phyloP scores from a whole-genome alignment of 2,113 vertebrate species.

The Taxidea taxus region DNA sequence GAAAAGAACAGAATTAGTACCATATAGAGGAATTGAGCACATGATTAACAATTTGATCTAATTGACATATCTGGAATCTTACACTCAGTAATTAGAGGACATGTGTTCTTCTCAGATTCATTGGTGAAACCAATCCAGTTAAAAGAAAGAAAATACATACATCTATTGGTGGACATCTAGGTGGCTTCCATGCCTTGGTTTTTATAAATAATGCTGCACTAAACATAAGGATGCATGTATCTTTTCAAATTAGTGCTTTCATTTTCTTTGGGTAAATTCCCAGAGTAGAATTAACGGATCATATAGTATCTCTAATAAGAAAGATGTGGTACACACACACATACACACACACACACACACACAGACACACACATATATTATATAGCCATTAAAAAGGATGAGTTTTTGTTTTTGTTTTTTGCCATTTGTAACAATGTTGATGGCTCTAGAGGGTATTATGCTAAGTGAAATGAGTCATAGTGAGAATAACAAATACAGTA shows the following conservation, averaged over 20 bases:
- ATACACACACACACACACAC: not conserved
- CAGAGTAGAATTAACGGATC: not conserved
- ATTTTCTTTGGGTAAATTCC: not conserved
- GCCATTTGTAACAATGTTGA: not conserved
- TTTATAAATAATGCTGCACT: not conserved
- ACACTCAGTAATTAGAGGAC: not conserved
- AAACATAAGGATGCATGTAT: not conserved
- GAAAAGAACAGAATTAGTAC: not conserved
- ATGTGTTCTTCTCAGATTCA: not conserved
- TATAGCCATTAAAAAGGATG: not conserved
- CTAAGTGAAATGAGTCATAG: not conserved
- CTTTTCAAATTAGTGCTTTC: not conserved
- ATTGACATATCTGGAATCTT: not conserved
- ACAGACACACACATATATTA: not conserved
- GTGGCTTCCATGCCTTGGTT: not conserved
- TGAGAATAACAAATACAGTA: not conserved
- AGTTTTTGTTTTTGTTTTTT: not conserved
- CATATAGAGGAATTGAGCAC: not conserved
- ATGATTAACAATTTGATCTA: not conserved
- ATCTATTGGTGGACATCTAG: not conserved
- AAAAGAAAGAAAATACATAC: not conserved
- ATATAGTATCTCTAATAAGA: not conserved
- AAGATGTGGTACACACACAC: not conserved
- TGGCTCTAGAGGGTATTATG: not conserved
- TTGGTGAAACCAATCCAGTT: not conserved